Conservation (phyloP, 2,888 invertebrate species). For the Agrotis exclamationis region DNA sequence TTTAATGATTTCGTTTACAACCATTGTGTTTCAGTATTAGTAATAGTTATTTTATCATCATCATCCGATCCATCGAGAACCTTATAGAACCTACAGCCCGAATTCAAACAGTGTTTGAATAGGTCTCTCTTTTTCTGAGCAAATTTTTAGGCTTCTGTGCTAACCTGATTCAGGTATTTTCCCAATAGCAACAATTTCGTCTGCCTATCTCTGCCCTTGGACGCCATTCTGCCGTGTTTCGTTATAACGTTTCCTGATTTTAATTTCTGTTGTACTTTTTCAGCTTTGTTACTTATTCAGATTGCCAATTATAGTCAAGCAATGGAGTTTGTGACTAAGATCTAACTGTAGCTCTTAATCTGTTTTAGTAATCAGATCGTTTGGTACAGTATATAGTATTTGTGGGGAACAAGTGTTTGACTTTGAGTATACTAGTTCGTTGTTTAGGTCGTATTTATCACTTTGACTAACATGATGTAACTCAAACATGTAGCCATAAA, state of each 20-base stretch:
- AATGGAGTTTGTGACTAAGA: not conserved
- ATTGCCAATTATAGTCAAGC: too few species aligned
- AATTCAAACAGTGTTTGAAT: too few species aligned
- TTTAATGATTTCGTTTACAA: too few species aligned
- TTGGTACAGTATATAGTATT: constrained; percentile 15
- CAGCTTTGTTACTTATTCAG: too few species aligned
- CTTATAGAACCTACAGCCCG: too few species aligned
- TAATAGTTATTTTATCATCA: not conserved
- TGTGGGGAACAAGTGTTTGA: constrained; percentile 31
- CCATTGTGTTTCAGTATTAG: not conserved
- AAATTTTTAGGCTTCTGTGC: too few species aligned
- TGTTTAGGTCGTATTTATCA: not conserved
- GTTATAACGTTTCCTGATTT: not conserved
- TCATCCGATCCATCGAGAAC: too few species aligned
- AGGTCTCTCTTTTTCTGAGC: too few species aligned
- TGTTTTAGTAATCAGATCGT: constrained; percentile 54
- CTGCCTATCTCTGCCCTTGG: too few species aligned
- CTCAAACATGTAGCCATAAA: not conserved
- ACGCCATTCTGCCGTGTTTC: too few species aligned
- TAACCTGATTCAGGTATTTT: too few species aligned
- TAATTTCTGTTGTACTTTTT: not conserved
- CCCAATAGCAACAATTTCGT: too few species aligned
- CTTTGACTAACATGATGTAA: not conserved
- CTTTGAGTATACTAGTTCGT: not conserved
- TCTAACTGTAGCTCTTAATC: constrained; percentile 63